Conservation (phyloP, 2,797 vertebrate species). For the Hoplostethus atlanticus region DNA sequence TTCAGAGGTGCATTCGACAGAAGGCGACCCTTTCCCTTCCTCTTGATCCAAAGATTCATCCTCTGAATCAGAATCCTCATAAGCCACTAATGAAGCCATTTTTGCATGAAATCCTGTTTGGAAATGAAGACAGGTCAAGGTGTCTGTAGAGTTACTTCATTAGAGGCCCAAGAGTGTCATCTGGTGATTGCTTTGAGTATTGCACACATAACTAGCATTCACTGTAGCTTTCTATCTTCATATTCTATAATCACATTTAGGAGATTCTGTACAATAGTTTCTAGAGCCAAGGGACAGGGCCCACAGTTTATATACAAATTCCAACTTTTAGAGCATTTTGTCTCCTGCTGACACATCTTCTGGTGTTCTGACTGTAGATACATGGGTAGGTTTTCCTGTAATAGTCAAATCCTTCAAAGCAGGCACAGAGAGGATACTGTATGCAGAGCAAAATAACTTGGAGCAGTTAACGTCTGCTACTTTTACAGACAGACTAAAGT, state of each 20-base stretch:
- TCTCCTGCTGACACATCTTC: too few species aligned
- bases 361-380: too few species aligned
- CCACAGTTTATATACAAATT: background rate
- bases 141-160: slow-evolving; percentile 1
- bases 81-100: slow-evolving; percentile 93
- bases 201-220: slow-evolving; percentile 1
- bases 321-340: too few species aligned
- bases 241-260: background rate
- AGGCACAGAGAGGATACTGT: too few species aligned
- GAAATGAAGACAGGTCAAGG: slow-evolving; percentile 18
- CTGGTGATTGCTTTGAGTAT: slow-evolving; percentile 51
- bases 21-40: slow-evolving; percentile 13
- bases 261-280: background rate
- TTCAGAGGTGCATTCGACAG: slow-evolving; percentile 20
- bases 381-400: too few species aligned
- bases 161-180: slow-evolving; percentile 53
- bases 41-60: slow-evolving; percentile 72
- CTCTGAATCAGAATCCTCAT: slow-evolving; percentile 93
- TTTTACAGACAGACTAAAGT: too few species aligned
- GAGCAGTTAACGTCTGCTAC: too few species aligned
- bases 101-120: slow-evolving; percentile 32
- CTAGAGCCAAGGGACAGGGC: background rate
- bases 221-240: background rate
- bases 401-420: too few species aligned
- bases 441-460: too few species aligned